These are phyloP conservation scores for Ranitomeya imitator DNA, from an alignment of 2,113 vertebrate genomes.

Conservation along the genomic window DNA sequence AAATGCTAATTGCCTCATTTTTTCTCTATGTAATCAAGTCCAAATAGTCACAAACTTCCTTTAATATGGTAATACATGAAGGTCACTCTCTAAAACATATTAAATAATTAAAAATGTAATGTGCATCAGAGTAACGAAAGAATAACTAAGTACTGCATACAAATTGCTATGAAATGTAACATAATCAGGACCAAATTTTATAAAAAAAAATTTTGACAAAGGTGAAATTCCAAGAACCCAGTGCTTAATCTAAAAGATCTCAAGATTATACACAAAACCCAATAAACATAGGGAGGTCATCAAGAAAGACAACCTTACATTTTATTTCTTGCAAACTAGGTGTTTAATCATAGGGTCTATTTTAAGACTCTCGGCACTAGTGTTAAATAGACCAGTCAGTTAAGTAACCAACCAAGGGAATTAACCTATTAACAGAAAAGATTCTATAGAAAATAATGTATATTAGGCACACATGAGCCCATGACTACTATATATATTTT, in stretches of 20 bases:
- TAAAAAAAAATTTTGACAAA: too few species aligned
- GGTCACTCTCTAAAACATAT: background rate
- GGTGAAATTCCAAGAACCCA: background rate
- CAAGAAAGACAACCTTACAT: background rate
- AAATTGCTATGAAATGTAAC: too few species aligned
- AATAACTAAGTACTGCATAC: background rate
- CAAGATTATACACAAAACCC: background rate
- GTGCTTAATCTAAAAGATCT: background rate
- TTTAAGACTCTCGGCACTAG: background rate
- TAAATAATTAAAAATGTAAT: background rate
- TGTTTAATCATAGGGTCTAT: slow-evolving; percentile 3
- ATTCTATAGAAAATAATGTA: background rate
- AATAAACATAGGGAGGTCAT: slow-evolving; percentile 15
- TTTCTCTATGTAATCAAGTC: background rate
- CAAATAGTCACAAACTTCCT: background rate
- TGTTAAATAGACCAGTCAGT: slow-evolving; percentile 32
- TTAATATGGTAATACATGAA: background rate
- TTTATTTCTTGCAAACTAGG: background rate
- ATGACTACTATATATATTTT: background rate
- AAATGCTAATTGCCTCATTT: background rate
- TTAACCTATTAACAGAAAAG: background rate
- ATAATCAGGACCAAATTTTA: background rate
- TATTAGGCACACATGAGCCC: background rate
- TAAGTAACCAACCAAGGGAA: background rate
- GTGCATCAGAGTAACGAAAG: background rate